Percentiles rank a stretch among this genome's conserved stretches.
phyloP scores from a whole-genome alignment of 2,797 vertebrate genomes.

The Moxostoma hubbsi region DNA sequence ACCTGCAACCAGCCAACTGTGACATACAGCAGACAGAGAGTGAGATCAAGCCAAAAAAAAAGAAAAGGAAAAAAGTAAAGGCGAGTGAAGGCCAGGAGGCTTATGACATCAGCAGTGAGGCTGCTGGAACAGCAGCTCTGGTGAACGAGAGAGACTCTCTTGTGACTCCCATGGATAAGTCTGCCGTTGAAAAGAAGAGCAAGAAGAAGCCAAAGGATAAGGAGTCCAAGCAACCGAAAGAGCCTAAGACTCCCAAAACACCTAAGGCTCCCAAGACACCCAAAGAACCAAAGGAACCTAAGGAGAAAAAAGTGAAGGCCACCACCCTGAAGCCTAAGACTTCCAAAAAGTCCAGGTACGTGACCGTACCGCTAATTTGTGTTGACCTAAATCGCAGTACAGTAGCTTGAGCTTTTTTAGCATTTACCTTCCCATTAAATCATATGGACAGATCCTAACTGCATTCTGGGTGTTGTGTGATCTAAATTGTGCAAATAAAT shows the following conservation, averaged over 20 bases:
- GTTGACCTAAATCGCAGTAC: too few relatives aligned
- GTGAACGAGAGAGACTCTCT: conserved; percentile 67
- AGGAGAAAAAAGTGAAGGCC: conserved; percentile 94
- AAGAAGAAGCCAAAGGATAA: conserved; percentile 99
- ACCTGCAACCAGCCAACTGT: conserved; percentile 84
- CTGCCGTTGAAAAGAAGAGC: conserved; percentile 90
- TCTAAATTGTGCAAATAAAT: too few relatives aligned
- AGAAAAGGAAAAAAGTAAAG: conserved; percentile 96
- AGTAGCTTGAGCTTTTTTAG: too few relatives aligned
- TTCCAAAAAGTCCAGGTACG: conserved; percentile 93
- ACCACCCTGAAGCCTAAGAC: conserved; percentile 91
- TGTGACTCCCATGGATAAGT: conserved; percentile 79
- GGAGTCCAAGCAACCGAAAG: conserved; percentile 91
- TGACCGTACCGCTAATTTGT: too few relatives aligned
- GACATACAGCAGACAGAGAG: conserved; percentile 83
- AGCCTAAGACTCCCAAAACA: conserved; percentile 87
- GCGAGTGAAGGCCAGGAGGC: conserved; percentile 72
- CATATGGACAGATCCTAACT: too few relatives aligned
- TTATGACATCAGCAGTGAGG: conserved; percentile 75
- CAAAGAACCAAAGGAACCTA: conserved; percentile 78
- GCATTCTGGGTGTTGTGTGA: too few relatives aligned
- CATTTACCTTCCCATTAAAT: too few relatives aligned
- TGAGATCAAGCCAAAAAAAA: conserved; percentile 79
- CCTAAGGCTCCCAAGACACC: conserved; percentile 87
- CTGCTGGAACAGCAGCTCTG: conserved; percentile 74